A percentile compares a stretch with the other conserved stretches of the same genome.
Evolutionary conservation across 2,888 invertebrate genomes (phyloP).

Genomic region (Calliscelio sp.): DNA sequence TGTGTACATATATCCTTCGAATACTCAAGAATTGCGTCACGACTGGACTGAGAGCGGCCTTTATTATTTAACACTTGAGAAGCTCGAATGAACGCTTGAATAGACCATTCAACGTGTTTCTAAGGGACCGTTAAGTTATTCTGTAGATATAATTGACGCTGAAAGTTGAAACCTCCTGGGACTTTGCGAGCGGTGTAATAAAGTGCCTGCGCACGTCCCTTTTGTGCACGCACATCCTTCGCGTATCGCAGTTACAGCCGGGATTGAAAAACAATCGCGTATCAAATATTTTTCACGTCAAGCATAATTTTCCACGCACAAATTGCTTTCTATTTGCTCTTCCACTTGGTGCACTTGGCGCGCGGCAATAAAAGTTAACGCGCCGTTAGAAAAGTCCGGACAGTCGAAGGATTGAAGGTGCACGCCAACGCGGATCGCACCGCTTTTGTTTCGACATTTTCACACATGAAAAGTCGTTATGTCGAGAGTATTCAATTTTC

Average conservation of each 20-base stretch:
- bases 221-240: slow-evolving; percentile 62
- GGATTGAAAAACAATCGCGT: slow-evolving; percentile 31
- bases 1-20: slow-evolving; percentile 73
- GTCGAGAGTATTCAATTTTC: slow-evolving; percentile 67
- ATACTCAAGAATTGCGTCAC: slow-evolving; percentile 80
- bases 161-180: slow-evolving; percentile 82
- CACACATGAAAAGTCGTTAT: slow-evolving; percentile 59
- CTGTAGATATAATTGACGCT: slow-evolving; percentile 85
- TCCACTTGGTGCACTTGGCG: slow-evolving; percentile 56
- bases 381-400: slow-evolving; percentile 43
- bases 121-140: slow-evolving; percentile 86
- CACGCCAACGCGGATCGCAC: slow-evolving; percentile 39
- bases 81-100: slow-evolving; percentile 84
- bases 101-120: slow-evolving; percentile 85
- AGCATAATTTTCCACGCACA: slow-evolving; percentile 53
- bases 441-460: slow-evolving; percentile 68
- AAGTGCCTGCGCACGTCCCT: slow-evolving; percentile 78
- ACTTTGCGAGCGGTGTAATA: slow-evolving; percentile 80
- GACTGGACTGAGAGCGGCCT: slow-evolving; percentile 80
- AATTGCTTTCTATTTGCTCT: slow-evolving; percentile 71
- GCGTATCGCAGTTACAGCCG: slow-evolving; percentile 11
- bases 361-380: slow-evolving; percentile 66
- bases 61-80: slow-evolving; percentile 86
- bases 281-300: slow-evolving; percentile 32
- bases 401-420: slow-evolving; percentile 28